phyloP scores from a whole-genome alignment of 2,888 invertebrate species.

The Nomada hirtipes region DNA sequence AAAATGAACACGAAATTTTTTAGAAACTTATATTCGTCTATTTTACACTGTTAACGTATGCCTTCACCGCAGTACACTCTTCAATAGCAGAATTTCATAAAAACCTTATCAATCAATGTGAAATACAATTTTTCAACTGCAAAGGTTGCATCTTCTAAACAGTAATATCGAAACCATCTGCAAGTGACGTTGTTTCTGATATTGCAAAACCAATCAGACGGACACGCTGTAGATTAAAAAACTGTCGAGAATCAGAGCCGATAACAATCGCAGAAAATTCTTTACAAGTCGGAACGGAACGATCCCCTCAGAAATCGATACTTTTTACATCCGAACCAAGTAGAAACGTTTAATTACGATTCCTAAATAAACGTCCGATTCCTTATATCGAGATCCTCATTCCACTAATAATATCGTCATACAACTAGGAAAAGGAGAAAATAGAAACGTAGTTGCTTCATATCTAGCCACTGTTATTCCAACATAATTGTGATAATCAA shows the following conservation, averaged over 20 bases:
- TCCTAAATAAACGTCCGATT: background rate
- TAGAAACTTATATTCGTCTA: background rate
- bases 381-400: background rate
- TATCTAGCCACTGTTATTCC: too few species aligned
- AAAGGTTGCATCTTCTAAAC: too few species aligned
- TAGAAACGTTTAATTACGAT: background rate
- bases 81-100: too few species aligned
- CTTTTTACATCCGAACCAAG: background rate
- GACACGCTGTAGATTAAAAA: background rate
- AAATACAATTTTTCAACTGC: too few species aligned
- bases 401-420: background rate
- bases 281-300: background rate
- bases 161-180: background rate
- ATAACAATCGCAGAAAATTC: background rate
- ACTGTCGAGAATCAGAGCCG: background rate
- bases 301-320: background rate
- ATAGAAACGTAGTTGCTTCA: too few species aligned
- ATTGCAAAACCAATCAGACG: background rate
- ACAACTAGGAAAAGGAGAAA: background rate
- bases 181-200: background rate
- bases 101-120: too few species aligned
- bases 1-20: background rate
- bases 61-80: too few species aligned
- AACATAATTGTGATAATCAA: background rate
- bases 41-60: background rate